Evolutionary conservation across 2,113 vertebrate species (phyloP).

Genomic region (Upupa epops): DNA sequence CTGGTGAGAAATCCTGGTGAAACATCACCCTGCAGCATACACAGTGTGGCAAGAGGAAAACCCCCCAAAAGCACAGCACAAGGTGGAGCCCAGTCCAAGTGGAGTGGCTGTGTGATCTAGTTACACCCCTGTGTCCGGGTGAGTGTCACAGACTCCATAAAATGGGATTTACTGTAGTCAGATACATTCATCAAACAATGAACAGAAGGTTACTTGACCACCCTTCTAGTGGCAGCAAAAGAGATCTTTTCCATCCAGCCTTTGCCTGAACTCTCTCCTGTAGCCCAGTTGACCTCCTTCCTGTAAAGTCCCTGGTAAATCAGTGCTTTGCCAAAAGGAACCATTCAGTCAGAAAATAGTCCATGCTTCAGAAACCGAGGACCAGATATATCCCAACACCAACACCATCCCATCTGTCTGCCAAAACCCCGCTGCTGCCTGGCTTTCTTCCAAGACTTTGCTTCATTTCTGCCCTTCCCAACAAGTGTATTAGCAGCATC

Average conservation of each 20-base stretch:
- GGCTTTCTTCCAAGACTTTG: not conserved
- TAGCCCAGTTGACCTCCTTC: not conserved
- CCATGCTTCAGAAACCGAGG: not conserved
- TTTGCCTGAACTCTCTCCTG: not conserved
- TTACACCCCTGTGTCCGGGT: not conserved
- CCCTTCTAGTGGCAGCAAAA: accelerated
- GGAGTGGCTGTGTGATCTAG: accelerated
- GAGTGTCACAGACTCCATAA: not conserved
- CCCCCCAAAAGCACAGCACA: not conserved
- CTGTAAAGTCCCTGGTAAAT: not conserved
- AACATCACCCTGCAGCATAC: accelerated
- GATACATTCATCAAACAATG: not conserved
- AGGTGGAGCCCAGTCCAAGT: not conserved
- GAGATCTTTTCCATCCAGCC: not conserved
- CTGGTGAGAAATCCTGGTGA: not conserved
- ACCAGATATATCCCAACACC: not conserved
- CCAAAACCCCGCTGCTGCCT: not conserved
- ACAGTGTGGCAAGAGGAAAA: not conserved
- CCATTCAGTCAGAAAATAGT: not conserved
- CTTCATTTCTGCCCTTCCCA: not conserved
- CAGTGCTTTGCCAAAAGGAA: not conserved
- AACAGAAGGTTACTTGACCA: not conserved
- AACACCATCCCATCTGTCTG: not conserved
- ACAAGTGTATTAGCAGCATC: not conserved
- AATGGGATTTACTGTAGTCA: not conserved